Evolutionary conservation across 1,140 invertebrate genomes (phyloP).

Genomic region (Ridgeia piscesae): DNA sequence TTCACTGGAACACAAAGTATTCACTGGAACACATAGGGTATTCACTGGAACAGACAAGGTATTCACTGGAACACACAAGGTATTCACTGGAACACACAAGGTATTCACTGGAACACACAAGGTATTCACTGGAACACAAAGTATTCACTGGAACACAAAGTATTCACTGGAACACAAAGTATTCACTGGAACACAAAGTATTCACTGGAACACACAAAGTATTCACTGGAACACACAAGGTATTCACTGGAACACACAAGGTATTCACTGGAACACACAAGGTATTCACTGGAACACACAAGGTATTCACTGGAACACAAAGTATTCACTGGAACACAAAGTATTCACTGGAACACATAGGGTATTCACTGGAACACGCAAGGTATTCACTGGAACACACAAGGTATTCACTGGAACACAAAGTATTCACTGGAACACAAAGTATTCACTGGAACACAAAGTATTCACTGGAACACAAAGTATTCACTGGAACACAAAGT

Average conservation of each 20-base stretch:
- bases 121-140: slow-evolving; percentile 12
- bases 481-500: slow-evolving; percentile 13
- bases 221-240: slow-evolving; percentile 18
- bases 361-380: slow-evolving; percentile 5
- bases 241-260: background rate
- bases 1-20: background rate
- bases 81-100: slow-evolving; percentile 15
- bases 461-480: background rate
- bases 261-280: slow-evolving; percentile 13
- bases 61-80: background rate
- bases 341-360: no score
- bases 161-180: slow-evolving; percentile 13
- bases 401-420: background rate
- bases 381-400: slow-evolving; percentile 7
- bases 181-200: background rate
- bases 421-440: slow-evolving; percentile 2
- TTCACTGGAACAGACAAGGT: slow-evolving; percentile 15
- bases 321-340: background rate
- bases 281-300: background rate
- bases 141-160: background rate
- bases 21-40: no score
- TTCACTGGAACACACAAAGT: no score
- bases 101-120: background rate
- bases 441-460: slow-evolving; percentile 7
- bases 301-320: slow-evolving; percentile 10